A percentile compares a stretch with the other conserved stretches of the same genome.
Conservation (phyloP, 2,113 vertebrate genomes). For the Urocitellus parryii region DNA sequence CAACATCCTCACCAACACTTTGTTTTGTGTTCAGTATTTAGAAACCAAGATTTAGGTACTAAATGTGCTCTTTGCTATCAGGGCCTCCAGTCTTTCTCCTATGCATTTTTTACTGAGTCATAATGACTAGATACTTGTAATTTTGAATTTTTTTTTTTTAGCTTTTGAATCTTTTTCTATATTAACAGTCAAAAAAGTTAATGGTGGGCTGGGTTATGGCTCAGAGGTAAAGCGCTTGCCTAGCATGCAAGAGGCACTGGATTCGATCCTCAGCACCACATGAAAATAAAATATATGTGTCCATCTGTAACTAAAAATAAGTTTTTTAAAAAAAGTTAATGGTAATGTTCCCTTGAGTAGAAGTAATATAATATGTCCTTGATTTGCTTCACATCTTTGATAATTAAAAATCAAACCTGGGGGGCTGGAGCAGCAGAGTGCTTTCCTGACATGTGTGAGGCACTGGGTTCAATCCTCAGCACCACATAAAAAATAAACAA, state of each 20-base stretch:
- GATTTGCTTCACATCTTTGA: constrained; percentile 19
- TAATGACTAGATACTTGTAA: neutral
- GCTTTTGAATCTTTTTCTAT: constrained; percentile 22
- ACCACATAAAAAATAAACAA: too few relatives aligned
- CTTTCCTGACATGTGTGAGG: too few relatives aligned
- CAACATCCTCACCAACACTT: neutral
- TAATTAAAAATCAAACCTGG: neutral
- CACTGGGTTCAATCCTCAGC: too few relatives aligned
- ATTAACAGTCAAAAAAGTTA: constrained; percentile 31
- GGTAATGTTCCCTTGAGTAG: neutral
- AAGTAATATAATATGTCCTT: neutral
- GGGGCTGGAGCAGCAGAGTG: too few relatives aligned
- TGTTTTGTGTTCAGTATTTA: constrained; percentile 3
- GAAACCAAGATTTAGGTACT: constrained; percentile 24
- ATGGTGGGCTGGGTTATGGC: too few relatives aligned
- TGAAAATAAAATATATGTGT: too few relatives aligned
- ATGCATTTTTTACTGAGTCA: neutral
- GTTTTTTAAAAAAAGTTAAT: neutral
- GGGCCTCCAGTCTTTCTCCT: neutral
- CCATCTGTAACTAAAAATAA: too few relatives aligned
- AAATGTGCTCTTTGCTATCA: neutral
- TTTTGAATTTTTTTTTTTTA: neutral
- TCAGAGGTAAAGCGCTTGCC: too few relatives aligned
- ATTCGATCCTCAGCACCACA: too few relatives aligned
- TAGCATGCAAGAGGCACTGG: too few relatives aligned